These are phyloP conservation scores for Cheumatopsyche charites DNA, from an alignment of 1,140 invertebrate genomes.

Conservation along the genomic window DNA sequence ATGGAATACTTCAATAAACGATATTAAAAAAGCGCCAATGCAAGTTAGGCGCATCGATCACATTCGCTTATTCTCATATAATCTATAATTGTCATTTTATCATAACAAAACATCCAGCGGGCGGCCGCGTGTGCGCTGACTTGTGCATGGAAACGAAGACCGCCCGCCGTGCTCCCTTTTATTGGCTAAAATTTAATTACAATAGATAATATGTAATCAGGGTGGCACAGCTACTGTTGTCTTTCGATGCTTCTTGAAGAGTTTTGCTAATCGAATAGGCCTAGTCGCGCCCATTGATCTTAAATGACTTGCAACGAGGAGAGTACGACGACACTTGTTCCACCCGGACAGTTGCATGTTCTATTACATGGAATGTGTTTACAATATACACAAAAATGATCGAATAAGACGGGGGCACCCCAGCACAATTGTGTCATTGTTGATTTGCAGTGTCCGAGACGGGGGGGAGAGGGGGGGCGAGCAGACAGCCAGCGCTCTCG, in stretches of 20 bases:
- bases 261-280: background rate
- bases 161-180: conserved; percentile 32
- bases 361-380: conserved; percentile 44
- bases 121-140: background rate
- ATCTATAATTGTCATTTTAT: conserved; percentile 43
- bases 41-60: conserved; percentile 36
- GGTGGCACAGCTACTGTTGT: conserved; percentile 28
- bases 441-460: background rate
- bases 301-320: background rate
- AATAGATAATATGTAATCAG: conserved; percentile 32
- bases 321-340: conserved; percentile 8
- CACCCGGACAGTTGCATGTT: conserved; percentile 31
- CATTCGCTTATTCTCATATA: conserved; percentile 43
- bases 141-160: background rate
- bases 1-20: conserved; percentile 38
- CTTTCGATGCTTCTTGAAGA: conserved; percentile 21
- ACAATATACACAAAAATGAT: conserved; percentile 37
- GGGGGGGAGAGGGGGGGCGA: conserved; percentile 52
- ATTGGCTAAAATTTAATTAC: conserved; percentile 45
- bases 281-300: conserved; percentile 1
- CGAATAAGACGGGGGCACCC: conserved; percentile 8
- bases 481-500: conserved; percentile 52
- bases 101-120: conserved; percentile 28
- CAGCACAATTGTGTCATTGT: background rate
- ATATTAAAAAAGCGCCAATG: conserved; percentile 37